phyloP scores from a whole-genome alignment of 2,113 vertebrate species.

The Calypte anna region DNA sequence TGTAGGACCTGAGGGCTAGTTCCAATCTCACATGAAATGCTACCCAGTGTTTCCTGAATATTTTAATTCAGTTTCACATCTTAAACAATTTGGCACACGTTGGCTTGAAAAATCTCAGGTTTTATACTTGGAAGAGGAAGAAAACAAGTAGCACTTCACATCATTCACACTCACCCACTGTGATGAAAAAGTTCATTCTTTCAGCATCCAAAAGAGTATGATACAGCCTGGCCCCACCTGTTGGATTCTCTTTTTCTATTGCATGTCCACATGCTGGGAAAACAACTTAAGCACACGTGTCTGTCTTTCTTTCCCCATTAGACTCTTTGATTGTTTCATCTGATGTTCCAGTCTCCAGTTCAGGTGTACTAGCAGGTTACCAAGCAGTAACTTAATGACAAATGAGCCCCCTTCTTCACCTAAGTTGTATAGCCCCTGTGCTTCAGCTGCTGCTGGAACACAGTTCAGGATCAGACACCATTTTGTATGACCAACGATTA shows the following conservation, averaged over 20 bases:
- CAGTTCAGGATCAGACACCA: neutral
- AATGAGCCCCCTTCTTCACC: neutral
- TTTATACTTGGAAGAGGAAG: neutral
- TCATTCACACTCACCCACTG: neutral
- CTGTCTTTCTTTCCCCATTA: neutral
- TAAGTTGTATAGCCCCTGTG: neutral
- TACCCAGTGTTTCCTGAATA: neutral
- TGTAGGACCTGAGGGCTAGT: neutral
- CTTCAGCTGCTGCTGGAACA: neutral
- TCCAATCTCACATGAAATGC: neutral
- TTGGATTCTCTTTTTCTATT: neutral
- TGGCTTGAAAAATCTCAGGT: neutral
- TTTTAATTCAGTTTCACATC: neutral
- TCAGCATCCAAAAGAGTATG: neutral
- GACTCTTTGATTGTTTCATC: neutral
- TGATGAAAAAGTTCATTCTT: neutral
- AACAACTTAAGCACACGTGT: neutral
- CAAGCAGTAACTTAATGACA: neutral
- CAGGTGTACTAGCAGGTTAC: neutral
- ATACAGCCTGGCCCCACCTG: neutral
- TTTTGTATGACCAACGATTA: constrained; percentile 13
- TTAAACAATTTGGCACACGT: neutral
- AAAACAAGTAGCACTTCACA: neutral
- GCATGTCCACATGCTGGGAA: neutral
- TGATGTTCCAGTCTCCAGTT: neutral